Base-by-base conservation (phyloP, 2,888 invertebrate genomes). In the Hetaerina titia region DNA sequence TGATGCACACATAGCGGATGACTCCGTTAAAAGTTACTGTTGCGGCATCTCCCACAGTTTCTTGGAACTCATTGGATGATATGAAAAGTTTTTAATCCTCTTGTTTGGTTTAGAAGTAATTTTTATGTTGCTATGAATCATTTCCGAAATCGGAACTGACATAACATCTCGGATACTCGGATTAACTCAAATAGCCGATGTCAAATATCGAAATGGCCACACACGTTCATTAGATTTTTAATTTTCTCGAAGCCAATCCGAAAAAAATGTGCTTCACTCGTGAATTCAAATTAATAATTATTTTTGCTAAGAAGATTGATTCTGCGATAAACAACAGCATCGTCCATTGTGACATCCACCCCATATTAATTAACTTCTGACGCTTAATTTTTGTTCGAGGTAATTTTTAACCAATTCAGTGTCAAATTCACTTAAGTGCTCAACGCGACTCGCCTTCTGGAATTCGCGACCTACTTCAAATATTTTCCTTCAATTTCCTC, bases 361-460 rank as follows among this genome's bases (percentile, higher is more conserved):
- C 31, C 81, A 31, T 81, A 31, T 81, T 81, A 81, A 81, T 81
- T 81, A 81, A 81, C 25, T 81, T 81, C 81, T 31, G 13, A 81
- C 25, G 31, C 31, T 81, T 13, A 31, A 81, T 81, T 81, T 69
- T 69, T 9, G 5, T 31, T 6, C 31, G 81, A 7, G 81, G 81
- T 31, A 31, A 81, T 81, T 81, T 81, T 25, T 81, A 13, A 31
- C 31, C 81, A 81, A 31, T 31, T 81, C 81, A 31, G 11, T 13
- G 81, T 31, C 81, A 81, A n/a, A 15, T 13, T 0, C n/a, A 81
- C 81, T 9, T 15, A 81, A 25, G 31, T 31, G 31, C 81, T 81
- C 31, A 31, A n/a, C 81, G 15, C 25, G 0, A 81, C 81, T 31
- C 25, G 11, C 81, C 81, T 2, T 8, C 9, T 11, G 81, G 31